A percentile compares a stretch with the other conserved stretches of the same genome.
Evolutionary conservation across 2,113 vertebrate species (phyloP).

Genomic region (Ellobius talpinus): DNA sequence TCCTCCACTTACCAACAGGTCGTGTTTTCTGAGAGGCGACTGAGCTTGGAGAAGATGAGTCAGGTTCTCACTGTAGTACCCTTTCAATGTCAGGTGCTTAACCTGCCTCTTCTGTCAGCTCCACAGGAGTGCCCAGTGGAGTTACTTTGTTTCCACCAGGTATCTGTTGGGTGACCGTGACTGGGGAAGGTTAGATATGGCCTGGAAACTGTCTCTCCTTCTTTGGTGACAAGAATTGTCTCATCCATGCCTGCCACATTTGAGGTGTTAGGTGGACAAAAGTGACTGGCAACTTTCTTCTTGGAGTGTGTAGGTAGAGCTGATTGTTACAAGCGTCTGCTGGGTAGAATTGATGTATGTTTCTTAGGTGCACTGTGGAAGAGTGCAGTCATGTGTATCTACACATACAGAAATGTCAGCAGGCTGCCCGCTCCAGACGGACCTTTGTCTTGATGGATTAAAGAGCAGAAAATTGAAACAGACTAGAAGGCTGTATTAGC

Average conservation of each 20-base stretch:
- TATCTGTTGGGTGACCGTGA: neutral
- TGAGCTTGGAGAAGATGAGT: neutral
- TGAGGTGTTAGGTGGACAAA: neutral
- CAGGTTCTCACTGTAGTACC: neutral
- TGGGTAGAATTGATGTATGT: neutral
- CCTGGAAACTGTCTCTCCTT: neutral
- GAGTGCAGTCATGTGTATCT: too few species aligned
- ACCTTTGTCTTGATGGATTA: neutral
- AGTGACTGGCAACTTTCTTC: neutral
- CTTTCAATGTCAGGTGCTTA: neutral
- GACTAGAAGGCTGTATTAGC: neutral
- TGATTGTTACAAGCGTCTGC: neutral
- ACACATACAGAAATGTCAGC: neutral
- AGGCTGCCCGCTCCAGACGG: neutral
- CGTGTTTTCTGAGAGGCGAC: neutral
- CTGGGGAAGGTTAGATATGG: neutral
- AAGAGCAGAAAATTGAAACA: neutral
- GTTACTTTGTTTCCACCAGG: neutral
- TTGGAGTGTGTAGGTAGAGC: neutral
- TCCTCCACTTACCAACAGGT: neutral
- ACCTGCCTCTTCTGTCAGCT: neutral
- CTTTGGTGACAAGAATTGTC: neutral
- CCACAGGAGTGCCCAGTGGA: neutral
- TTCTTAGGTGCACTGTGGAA: neutral
- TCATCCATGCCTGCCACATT: neutral